phyloP scores from a whole-genome alignment of 1,140 invertebrate genomes.

The Rhyzopertha dominica region DNA sequence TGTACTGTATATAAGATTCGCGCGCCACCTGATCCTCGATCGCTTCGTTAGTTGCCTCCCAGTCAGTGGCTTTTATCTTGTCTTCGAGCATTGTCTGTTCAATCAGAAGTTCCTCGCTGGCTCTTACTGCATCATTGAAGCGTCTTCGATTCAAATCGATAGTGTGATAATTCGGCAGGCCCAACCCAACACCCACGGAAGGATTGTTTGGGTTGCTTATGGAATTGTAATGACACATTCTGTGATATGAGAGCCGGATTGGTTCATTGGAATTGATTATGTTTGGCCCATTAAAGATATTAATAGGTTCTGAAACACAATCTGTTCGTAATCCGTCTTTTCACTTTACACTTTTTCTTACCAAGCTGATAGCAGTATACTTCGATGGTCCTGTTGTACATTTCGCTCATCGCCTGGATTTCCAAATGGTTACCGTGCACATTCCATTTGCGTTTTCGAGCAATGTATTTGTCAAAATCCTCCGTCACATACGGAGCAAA shows the following conservation, averaged over 20 bases:
- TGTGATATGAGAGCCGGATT: constrained; percentile 85
- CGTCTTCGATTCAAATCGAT: constrained; percentile 71
- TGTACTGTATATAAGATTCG: constrained; percentile 82
- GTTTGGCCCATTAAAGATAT: constrained; percentile 77
- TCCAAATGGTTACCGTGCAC: constrained; percentile 93
- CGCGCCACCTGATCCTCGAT: constrained; percentile 86
- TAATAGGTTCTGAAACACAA: constrained; percentile 70
- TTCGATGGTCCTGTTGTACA: constrained; percentile 90
- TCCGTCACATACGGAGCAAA: constrained; percentile 93
- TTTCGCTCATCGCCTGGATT: constrained; percentile 90
- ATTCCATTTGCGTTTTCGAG: constrained; percentile 69
- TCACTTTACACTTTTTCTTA: constrained; percentile 43
- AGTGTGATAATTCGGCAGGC: constrained; percentile 78
- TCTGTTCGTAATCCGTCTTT: constrained; percentile 12
- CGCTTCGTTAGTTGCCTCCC: constrained; percentile 89
- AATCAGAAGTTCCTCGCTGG: constrained; percentile 81
- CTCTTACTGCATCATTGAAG: constrained; percentile 71
- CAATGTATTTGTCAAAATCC: constrained; percentile 83
- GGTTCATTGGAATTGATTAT: constrained; percentile 68
- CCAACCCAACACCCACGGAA: constrained; percentile 80
- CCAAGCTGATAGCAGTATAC: constrained; percentile 84
- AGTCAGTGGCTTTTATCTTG: constrained; percentile 86
- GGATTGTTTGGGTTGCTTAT: constrained; percentile 84
- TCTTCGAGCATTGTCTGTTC: constrained; percentile 93
- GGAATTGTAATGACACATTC: constrained; percentile 87